Evolutionary conservation across 2,888 invertebrate genomes (phyloP).

Genomic region (Zhuqinia jingwanae): DNA sequence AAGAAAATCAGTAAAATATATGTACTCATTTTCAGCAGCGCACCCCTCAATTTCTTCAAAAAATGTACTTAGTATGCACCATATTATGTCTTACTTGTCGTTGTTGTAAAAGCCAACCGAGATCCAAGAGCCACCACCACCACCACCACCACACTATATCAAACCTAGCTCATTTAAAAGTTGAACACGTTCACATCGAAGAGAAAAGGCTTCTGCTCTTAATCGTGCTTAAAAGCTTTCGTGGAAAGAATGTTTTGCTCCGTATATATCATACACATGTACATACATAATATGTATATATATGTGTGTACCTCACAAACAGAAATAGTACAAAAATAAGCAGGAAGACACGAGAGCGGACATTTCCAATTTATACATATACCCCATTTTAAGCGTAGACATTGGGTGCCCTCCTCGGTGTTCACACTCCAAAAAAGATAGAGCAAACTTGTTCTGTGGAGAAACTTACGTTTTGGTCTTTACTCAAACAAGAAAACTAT

Average conservation of each 20-base stretch:
- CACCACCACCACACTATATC: not conserved
- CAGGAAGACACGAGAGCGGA: too few relatives aligned
- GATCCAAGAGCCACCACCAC: not conserved
- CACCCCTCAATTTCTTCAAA: slow-evolving; percentile 38
- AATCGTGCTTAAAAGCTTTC: slow-evolving; percentile 10
- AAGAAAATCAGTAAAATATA: not conserved
- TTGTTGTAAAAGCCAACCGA: slow-evolving; percentile 31
- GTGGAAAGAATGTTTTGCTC: not conserved
- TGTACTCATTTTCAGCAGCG: slow-evolving; percentile 49
- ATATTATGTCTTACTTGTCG: slow-evolving; percentile 18
- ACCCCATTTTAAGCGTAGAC: too few relatives aligned
- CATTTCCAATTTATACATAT: too few relatives aligned
- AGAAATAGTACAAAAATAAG: too few relatives aligned
- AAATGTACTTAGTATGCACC: slow-evolving; percentile 57
- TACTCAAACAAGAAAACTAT: slow-evolving; percentile 32
- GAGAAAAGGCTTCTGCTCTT: slow-evolving; percentile 25
- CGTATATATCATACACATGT: too few relatives aligned
- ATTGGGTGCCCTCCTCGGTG: too few relatives aligned
- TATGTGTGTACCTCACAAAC: too few relatives aligned
- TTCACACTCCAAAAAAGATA: not conserved
- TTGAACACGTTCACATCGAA: slow-evolving; percentile 50
- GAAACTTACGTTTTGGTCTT: not conserved
- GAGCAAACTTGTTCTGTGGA: not conserved
- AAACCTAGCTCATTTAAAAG: slow-evolving; percentile 55
- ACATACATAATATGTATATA: too few relatives aligned